These are phyloP conservation scores for Drosophila mettleri DNA, from an alignment of 2,888 invertebrate species.

Conservation along the genomic window DNA sequence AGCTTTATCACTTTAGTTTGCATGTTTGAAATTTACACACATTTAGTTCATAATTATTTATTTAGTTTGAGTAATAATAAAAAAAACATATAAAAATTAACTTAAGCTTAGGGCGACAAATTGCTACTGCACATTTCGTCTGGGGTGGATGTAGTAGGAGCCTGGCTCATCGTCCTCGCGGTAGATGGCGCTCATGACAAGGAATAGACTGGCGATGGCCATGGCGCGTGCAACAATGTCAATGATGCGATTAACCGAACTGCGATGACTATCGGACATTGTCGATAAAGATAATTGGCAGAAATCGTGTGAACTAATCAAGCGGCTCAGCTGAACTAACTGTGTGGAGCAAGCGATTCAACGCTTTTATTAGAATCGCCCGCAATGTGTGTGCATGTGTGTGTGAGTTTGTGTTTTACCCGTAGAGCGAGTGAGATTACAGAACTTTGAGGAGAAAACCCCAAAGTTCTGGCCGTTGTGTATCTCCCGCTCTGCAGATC, in stretches of 20 bases:
- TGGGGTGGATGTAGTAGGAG: slow-evolving; percentile 63
- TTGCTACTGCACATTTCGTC: slow-evolving; percentile 48
- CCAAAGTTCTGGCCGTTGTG: slow-evolving; percentile 25
- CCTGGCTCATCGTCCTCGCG: slow-evolving; percentile 48
- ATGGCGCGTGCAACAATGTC: slow-evolving; percentile 30
- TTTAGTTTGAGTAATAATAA: slow-evolving; percentile 3
- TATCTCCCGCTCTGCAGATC: slow-evolving; percentile 26
- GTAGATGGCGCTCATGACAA: slow-evolving; percentile 61
- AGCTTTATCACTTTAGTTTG: neutral
- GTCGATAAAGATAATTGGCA: slow-evolving; percentile 1
- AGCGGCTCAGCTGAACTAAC: slow-evolving; percentile 37
- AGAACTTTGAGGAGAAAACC: slow-evolving; percentile 34
- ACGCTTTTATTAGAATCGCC: slow-evolving; percentile 43
- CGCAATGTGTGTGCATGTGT: neutral
- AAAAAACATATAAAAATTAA: slow-evolving; percentile 6
- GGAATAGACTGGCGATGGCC: slow-evolving; percentile 37
- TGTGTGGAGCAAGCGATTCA: neutral
- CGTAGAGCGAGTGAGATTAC: slow-evolving; percentile 12
- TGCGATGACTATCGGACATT: slow-evolving; percentile 36
- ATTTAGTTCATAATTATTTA: slow-evolving; percentile 8
- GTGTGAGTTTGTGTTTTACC: slow-evolving; percentile 37
- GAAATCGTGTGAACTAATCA: slow-evolving; percentile 26
- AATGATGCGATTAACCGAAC: slow-evolving; percentile 20
- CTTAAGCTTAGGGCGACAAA: neutral
- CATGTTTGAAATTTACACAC: neutral